These are phyloP conservation scores for Solenopsis fugax DNA, from an alignment of 1,140 invertebrate species.

Conservation along the genomic window DNA sequence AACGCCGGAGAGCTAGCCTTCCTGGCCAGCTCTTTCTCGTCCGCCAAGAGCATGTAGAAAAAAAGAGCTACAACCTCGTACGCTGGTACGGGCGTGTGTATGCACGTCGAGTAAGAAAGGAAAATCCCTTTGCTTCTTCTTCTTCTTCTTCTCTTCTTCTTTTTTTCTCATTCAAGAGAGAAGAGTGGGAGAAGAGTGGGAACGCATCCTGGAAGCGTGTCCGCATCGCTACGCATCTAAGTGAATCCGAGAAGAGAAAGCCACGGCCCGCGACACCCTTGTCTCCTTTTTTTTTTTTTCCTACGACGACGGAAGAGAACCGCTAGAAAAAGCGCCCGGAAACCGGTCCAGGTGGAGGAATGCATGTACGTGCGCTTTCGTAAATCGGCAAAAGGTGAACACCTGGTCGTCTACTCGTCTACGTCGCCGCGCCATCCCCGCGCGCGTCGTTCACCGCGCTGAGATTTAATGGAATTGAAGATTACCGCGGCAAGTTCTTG, in stretches of 20 bases:
- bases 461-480: conserved; percentile 52
- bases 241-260: conserved; percentile 40
- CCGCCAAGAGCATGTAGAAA: neutral
- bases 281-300: neutral
- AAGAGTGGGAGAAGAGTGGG: conserved; percentile 16
- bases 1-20: neutral
- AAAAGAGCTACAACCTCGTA: conserved; percentile 18
- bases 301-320: neutral
- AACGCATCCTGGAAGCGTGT: neutral
- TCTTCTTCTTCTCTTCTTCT: neutral
- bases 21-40: neutral
- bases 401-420: conserved; percentile 23
- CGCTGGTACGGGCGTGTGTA: neutral
- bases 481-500: conserved; percentile 19
- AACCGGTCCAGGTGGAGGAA: conserved; percentile 54
- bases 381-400: conserved; percentile 49
- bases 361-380: conserved; percentile 28
- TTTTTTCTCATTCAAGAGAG: neutral
- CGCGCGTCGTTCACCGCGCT: neutral
- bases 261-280: conserved; percentile 5
- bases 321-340: conserved; percentile 16
- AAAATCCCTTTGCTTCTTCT: conserved; percentile 33
- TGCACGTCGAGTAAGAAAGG: neutral
- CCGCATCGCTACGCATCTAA: conserved; percentile 13
- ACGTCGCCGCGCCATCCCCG: no score